These are phyloP conservation scores for Podotricha telesiphe DNA, from an alignment of 2,888 invertebrate genomes.

Conservation along the genomic window DNA sequence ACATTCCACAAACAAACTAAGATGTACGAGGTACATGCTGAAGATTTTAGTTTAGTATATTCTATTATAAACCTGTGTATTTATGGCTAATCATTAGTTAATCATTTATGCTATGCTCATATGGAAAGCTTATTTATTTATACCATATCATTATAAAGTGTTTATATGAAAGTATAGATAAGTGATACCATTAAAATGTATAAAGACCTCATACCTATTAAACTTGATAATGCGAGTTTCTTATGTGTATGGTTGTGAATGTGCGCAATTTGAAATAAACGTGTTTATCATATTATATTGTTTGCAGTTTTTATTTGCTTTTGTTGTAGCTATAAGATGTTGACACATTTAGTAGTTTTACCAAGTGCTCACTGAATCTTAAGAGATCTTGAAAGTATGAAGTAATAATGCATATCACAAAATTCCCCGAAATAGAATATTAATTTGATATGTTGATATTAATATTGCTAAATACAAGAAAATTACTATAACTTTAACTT, in stretches of 20 bases:
- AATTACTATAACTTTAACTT: too few relatives aligned
- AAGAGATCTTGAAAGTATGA: slow-evolving; percentile 13
- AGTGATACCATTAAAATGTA: slow-evolving; percentile 37
- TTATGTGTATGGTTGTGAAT: slow-evolving; percentile 62
- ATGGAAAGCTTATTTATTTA: slow-evolving; percentile 43
- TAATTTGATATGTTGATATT: neutral
- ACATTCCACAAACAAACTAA: slow-evolving; percentile 41
- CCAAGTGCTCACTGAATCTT: slow-evolving; percentile 28
- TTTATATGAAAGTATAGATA: slow-evolving; percentile 42
- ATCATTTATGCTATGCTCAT: slow-evolving; percentile 36
- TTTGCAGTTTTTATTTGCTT: slow-evolving; percentile 67
- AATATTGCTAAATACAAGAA: too few relatives aligned
- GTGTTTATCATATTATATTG: slow-evolving; percentile 71
- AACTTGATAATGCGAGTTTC: slow-evolving; percentile 49
- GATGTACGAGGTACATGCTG: slow-evolving; percentile 17
- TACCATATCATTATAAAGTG: slow-evolving; percentile 43
- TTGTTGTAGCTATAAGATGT: slow-evolving; percentile 36
- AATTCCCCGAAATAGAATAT: neutral
- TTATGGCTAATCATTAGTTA: slow-evolving; percentile 35
- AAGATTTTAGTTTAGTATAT: slow-evolving; percentile 21
- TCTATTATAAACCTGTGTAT: slow-evolving; percentile 26
- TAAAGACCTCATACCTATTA: slow-evolving; percentile 31
- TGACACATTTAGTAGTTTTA: slow-evolving; percentile 31
- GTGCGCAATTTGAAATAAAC: slow-evolving; percentile 68
- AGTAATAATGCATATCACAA: slow-evolving; percentile 1